These are phyloP conservation scores for Tetanocera ferruginea DNA, from an alignment of 2,888 invertebrate genomes.

Conservation along the genomic window DNA sequence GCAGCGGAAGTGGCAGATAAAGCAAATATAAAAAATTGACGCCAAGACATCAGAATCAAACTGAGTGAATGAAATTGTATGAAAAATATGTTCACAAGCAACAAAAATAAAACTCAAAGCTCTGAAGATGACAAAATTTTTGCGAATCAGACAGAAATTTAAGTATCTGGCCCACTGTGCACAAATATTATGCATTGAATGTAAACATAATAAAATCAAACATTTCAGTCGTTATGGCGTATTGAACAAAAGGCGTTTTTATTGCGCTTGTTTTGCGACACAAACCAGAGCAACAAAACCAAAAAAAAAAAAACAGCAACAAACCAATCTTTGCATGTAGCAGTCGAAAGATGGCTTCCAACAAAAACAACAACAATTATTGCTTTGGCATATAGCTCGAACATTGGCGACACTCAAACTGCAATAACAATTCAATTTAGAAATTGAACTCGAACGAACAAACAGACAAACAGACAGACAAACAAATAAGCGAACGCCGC, in stretches of 20 bases:
- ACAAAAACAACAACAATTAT: neutral
- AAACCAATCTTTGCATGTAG: neutral
- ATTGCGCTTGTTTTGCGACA: neutral
- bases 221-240: neutral
- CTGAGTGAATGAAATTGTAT: neutral
- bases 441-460: neutral
- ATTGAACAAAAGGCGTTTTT: slow-evolving; percentile 11
- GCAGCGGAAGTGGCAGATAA: neutral
- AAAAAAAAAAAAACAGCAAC: neutral
- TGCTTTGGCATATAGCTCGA: neutral
- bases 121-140: too few relatives aligned
- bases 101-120: too few relatives aligned
- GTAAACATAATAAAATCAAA: neutral
- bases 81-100: neutral
- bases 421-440: slow-evolving; percentile 22
- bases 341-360: neutral
- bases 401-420: slow-evolving; percentile 4
- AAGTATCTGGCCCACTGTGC: neutral
- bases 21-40: neutral
- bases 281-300: neutral
- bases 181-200: neutral
- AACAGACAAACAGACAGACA: neutral
- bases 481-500: neutral
- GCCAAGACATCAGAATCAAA: neutral
- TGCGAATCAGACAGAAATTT: too few relatives aligned